Percentiles rank a stretch among this genome's conserved stretches.
phyloP scores from a whole-genome alignment of 1,140 invertebrate species.

The Archivesica marissinica region DNA sequence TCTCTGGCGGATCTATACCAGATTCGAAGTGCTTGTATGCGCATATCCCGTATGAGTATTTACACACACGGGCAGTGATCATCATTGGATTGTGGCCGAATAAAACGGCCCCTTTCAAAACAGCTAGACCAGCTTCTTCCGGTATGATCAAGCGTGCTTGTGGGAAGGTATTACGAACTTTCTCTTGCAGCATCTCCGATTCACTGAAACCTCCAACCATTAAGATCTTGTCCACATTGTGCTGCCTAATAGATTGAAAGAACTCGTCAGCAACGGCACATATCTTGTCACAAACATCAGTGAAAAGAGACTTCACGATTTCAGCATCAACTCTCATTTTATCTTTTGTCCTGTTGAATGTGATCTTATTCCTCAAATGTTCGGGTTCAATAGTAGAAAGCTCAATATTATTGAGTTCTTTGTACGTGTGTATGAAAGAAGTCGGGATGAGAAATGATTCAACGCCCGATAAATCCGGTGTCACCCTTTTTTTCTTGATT shows the following conservation, averaged over 20 bases:
- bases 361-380: background rate
- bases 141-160: slow-evolving; percentile 27
- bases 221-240: slow-evolving; percentile 1
- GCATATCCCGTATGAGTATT: slow-evolving; percentile 35
- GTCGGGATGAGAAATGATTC: background rate
- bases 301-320: slow-evolving; percentile 17
- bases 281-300: background rate
- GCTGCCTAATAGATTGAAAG: background rate
- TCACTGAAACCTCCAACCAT: slow-evolving; percentile 56
- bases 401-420: background rate
- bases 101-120: slow-evolving; percentile 53
- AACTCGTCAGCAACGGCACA: background rate
- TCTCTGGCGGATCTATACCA: slow-evolving; percentile 33
- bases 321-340: slow-evolving; percentile 27
- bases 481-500: slow-evolving; percentile 28
- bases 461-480: background rate
- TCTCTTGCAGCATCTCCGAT: slow-evolving; percentile 39
- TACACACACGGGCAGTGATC: slow-evolving; percentile 47
- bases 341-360: background rate
- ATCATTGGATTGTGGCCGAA: slow-evolving; percentile 47
- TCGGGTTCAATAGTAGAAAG: background rate
- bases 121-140: slow-evolving; percentile 48
- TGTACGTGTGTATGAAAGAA: slow-evolving; percentile 11
- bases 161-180: slow-evolving; percentile 23
- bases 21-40: slow-evolving; percentile 53